phyloP scores from a whole-genome alignment of 1,140 invertebrate genomes.

The Halyomorpha halys region DNA sequence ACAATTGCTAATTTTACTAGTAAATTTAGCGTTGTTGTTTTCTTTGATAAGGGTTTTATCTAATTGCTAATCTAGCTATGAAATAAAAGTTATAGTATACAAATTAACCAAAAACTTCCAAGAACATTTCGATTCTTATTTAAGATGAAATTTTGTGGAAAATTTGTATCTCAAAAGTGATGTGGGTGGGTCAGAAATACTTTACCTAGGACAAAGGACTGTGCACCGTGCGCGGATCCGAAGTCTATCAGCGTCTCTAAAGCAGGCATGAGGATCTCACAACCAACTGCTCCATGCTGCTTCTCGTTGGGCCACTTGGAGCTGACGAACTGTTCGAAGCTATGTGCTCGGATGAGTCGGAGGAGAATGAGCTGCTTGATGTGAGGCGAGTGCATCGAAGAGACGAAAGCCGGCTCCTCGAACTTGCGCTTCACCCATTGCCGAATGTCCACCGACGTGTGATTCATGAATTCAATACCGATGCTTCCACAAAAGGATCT shows the following conservation, averaged over 20 bases:
- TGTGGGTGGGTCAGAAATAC: background rate
- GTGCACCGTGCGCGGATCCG: background rate
- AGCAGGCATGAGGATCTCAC: slow-evolving; percentile 3
- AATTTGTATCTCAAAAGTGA: too few species aligned
- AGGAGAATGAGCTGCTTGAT: background rate
- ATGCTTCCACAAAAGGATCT: background rate
- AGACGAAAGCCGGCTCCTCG: background rate
- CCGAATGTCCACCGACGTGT: background rate
- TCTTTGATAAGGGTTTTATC: too few species aligned
- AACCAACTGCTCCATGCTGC: background rate
- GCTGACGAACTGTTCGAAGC: slow-evolving; percentile 7
- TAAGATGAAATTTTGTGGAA: too few species aligned
- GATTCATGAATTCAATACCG: slow-evolving; percentile 5
- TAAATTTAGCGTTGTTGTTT: too few species aligned
- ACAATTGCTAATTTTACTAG: too few species aligned
- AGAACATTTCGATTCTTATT: too few species aligned
- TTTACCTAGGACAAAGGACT: slow-evolving; percentile 12
- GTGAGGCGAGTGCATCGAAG: background rate
- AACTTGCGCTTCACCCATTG: slow-evolving; percentile 10
- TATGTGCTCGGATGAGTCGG: background rate
- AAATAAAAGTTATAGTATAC: too few species aligned
- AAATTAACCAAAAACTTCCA: too few species aligned
- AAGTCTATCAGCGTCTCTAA: slow-evolving; percentile 4
- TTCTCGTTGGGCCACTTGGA: slow-evolving; percentile 6
- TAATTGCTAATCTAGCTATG: too few species aligned